Evolutionary conservation across 2,888 invertebrate species (phyloP).

Genomic region (Parnassius apollo): DNA sequence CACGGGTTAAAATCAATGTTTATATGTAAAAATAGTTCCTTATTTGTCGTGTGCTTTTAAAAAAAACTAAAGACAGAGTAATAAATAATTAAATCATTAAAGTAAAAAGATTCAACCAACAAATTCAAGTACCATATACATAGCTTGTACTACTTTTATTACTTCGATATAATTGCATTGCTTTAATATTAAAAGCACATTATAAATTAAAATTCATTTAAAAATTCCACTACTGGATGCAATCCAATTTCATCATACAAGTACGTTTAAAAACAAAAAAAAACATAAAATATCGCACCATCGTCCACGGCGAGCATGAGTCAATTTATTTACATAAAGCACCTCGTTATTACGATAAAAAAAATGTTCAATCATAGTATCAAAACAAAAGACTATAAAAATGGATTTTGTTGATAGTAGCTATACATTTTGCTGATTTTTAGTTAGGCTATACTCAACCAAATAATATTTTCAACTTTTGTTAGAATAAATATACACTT

Average conservation of each 20-base stretch:
- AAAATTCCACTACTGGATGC: slow-evolving; percentile 30
- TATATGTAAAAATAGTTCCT: too few species aligned
- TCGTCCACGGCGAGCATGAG: slow-evolving; percentile 41
- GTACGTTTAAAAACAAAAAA: slow-evolving; percentile 36
- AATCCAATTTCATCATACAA: slow-evolving; percentile 26
- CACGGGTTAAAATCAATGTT: too few species aligned
- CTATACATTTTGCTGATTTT: background rate
- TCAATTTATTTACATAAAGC: slow-evolving; percentile 57
- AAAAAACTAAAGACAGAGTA: too few species aligned
- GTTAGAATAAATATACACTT: background rate
- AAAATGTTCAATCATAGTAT: slow-evolving; percentile 22
- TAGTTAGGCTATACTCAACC: background rate
- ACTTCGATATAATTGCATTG: too few species aligned
- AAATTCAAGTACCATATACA: too few species aligned
- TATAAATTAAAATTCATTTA: too few species aligned
- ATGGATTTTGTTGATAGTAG: slow-evolving; percentile 26
- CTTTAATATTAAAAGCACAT: too few species aligned
- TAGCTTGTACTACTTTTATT: too few species aligned
- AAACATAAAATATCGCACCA: slow-evolving; percentile 62
- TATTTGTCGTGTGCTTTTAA: too few species aligned
- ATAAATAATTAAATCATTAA: too few species aligned
- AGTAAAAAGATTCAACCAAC: too few species aligned
- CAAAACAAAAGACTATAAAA: slow-evolving; percentile 26
- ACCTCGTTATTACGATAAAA: slow-evolving; percentile 54
- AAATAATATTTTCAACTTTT: background rate